Conservation (phyloP, 1,140 invertebrate genomes). For the Geopemphigus sp. region DNA sequence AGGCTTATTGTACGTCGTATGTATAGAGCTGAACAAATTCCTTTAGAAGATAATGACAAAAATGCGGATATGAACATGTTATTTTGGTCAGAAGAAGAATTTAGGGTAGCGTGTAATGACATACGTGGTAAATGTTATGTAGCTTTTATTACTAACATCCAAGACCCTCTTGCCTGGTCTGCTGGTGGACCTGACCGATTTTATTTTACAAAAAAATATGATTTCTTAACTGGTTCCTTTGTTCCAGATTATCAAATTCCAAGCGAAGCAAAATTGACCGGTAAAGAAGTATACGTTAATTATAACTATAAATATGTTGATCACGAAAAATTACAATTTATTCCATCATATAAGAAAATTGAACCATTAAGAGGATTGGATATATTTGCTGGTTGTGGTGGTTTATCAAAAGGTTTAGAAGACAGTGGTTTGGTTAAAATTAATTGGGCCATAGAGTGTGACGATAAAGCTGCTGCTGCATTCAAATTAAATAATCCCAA, state of each 20-base stretch:
- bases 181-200: conserved; percentile 67
- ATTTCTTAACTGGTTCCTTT: conserved; percentile 59
- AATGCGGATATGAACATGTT: conserved; percentile 38
- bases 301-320: conserved; percentile 61
- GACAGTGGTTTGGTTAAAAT: conserved; percentile 68
- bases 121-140: conserved; percentile 67
- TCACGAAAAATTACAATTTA: conserved; percentile 59
- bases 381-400: conserved; percentile 88
- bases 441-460: conserved; percentile 80
- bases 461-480: conserved; percentile 74
- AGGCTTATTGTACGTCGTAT: conserved; percentile 27
- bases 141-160: conserved; percentile 61
- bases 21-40: conserved; percentile 43
- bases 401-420: conserved; percentile 72
- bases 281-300: conserved; percentile 64
- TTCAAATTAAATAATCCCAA: conserved; percentile 76
- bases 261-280: conserved; percentile 56
- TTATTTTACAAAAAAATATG: conserved; percentile 73
- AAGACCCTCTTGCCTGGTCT: conserved; percentile 63
- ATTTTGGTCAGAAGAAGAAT: conserved; percentile 44
- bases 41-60: conserved; percentile 1
- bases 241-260: background rate
- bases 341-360: conserved; percentile 58
- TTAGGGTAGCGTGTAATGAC: conserved; percentile 51
- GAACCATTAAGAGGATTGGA: conserved; percentile 69